phyloP scores from a whole-genome alignment of 2,113 vertebrate species.

The Tachycineta bicolor region DNA sequence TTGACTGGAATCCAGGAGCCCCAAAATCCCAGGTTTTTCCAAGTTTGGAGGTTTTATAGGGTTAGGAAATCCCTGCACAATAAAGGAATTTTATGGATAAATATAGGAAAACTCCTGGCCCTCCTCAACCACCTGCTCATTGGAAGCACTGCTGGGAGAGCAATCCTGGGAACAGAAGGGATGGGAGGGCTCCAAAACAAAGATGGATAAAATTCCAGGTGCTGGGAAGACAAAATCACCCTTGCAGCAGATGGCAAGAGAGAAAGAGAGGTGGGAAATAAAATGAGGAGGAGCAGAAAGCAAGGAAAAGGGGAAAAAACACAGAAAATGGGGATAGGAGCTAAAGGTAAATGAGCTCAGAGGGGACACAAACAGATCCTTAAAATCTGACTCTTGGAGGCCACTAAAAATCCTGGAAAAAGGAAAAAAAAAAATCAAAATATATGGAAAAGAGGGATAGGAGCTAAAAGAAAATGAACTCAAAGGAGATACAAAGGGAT shows the following conservation, averaged over 20 bases:
- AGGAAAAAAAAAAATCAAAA: background rate
- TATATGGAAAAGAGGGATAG: background rate
- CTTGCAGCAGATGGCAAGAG: background rate
- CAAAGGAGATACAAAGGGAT: no score
- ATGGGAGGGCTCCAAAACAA: background rate
- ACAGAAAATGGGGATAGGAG: accelerated
- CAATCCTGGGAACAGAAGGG: background rate
- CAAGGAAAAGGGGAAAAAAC: background rate
- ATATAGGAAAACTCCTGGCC: accelerated
- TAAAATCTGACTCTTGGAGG: accelerated
- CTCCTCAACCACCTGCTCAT: background rate
- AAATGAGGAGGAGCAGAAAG: background rate
- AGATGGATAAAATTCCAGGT: background rate
- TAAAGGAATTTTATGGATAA: background rate
- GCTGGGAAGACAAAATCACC: background rate
- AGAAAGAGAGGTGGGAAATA: background rate
- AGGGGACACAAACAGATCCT: background rate
- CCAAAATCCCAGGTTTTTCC: background rate
- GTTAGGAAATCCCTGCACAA: background rate
- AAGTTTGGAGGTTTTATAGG: background rate
- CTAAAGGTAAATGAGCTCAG: background rate
- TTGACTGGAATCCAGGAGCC: background rate
- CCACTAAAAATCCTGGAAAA: background rate
- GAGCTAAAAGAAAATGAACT: background rate
- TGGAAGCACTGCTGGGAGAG: background rate